Conservation (phyloP, 2,797 vertebrate species). For the Danio aesculapii region DNA sequence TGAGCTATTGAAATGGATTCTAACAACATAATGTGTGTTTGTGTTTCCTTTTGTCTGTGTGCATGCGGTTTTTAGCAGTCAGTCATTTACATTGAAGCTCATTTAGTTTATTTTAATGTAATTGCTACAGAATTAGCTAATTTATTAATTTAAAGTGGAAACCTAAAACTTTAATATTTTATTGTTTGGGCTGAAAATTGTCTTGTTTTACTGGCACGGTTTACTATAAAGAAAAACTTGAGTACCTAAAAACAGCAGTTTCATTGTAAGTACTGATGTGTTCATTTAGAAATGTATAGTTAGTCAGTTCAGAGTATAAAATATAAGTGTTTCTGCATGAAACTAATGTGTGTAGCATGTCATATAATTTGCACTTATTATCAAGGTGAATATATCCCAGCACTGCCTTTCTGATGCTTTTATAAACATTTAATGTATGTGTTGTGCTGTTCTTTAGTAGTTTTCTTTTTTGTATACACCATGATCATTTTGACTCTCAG, state of each 20-base stretch:
- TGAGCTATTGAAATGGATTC: slow-evolving; percentile 13
- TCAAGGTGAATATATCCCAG: slow-evolving; percentile 21
- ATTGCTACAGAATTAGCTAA: not conserved
- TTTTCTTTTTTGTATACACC: slow-evolving; percentile 12
- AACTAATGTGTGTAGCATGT: slow-evolving; percentile 33
- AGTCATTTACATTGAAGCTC: not conserved
- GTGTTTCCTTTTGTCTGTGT: slow-evolving; percentile 13
- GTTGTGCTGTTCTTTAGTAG: slow-evolving; percentile 17
- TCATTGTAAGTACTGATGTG: not conserved
- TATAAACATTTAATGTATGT: slow-evolving; percentile 13
- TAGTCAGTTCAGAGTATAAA: not conserved
- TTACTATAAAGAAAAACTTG: slow-evolving; percentile 12
- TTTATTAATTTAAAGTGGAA: slow-evolving; percentile 15
- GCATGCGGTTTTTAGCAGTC: not conserved
- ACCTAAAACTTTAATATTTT: slow-evolving; percentile 11
- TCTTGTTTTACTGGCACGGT: slow-evolving; percentile 9
- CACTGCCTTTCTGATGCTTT: slow-evolving; percentile 23
- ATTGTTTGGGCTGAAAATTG: slow-evolving; percentile 2
- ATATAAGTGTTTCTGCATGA: slow-evolving; percentile 52
- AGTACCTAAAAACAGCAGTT: not conserved
- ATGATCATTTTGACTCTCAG: slow-evolving; percentile 38
- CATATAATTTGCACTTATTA: slow-evolving; percentile 40
- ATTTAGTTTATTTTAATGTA: not conserved
- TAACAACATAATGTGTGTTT: slow-evolving; percentile 17
- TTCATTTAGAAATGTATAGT: slow-evolving; percentile 12